Conservation (phyloP, 2,113 vertebrate species). For the Physeter macrocephalus region DNA sequence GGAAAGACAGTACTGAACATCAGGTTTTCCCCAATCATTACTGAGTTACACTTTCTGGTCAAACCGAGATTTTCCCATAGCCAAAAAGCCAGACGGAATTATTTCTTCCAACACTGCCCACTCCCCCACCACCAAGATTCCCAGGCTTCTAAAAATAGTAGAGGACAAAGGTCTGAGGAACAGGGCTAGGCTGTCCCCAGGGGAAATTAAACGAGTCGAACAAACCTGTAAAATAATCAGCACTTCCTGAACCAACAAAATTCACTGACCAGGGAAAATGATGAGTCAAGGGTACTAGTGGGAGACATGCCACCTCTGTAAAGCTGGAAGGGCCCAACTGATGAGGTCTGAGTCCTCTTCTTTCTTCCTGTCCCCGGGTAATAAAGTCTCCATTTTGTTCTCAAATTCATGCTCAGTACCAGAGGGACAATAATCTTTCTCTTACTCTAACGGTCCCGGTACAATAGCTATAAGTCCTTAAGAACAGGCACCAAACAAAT, state of each 20-base stretch:
- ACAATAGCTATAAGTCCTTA: neutral
- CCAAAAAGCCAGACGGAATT: neutral
- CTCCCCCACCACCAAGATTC: neutral
- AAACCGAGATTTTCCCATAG: neutral
- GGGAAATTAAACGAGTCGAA: conserved; percentile 24
- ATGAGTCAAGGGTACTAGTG: neutral
- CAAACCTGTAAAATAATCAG: conserved; percentile 6
- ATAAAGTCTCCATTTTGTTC: conserved; percentile 15
- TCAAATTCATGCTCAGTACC: conserved; percentile 9
- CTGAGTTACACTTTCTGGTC: neutral
- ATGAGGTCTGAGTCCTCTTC: neutral
- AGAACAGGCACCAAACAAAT: conserved; percentile 38
- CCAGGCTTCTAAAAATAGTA: neutral
- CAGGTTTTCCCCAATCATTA: neutral
- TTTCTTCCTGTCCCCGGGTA: neutral
- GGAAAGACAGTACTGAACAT: neutral
- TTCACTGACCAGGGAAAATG: neutral
- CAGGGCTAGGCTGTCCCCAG: neutral
- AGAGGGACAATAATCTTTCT: conserved; percentile 27
- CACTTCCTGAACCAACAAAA: conserved; percentile 12
- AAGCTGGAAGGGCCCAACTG: neutral
- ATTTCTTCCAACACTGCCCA: conserved; percentile 6
- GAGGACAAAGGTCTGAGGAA: conserved; percentile 29
- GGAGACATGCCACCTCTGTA: neutral
- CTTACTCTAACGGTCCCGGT: neutral